phyloP scores from a whole-genome alignment of 2,113 vertebrate species.

The Alligator sinensis region DNA sequence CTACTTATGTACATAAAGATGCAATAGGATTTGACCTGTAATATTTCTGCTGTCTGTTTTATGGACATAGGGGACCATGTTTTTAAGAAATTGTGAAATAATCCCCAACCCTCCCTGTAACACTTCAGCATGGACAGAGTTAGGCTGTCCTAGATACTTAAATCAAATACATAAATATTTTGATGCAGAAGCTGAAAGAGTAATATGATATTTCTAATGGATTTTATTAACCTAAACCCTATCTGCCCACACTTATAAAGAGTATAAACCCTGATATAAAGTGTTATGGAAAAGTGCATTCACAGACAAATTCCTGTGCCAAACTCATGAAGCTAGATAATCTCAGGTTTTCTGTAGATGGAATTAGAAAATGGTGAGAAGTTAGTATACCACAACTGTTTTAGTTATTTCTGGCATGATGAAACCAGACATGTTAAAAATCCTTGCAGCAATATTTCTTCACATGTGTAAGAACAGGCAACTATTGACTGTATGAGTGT shows the following conservation, averaged over 20 bases:
- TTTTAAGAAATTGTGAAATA: too few species aligned
- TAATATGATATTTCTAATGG: too few species aligned
- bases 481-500: neutral
- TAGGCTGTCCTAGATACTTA: too few species aligned
- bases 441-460: neutral
- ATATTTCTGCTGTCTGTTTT: too few species aligned
- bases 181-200: too few species aligned
- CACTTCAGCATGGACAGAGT: too few species aligned
- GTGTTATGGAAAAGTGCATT: neutral
- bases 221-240: too few species aligned
- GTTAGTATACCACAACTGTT: neutral
- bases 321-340: neutral
- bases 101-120: too few species aligned
- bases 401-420: neutral
- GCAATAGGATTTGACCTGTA: too few species aligned
- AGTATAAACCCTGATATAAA: neutral
- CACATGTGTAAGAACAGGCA: neutral
- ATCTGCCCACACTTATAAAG: neutral
- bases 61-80: too few species aligned
- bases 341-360: neutral
- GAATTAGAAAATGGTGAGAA: neutral
- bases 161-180: too few species aligned
- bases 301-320: neutral
- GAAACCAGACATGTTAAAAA: neutral
- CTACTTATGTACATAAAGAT: too few species aligned